Evolutionary conservation across 1,140 invertebrate genomes (phyloP).

Genomic region (Macrobrachium rosenbergii): DNA sequence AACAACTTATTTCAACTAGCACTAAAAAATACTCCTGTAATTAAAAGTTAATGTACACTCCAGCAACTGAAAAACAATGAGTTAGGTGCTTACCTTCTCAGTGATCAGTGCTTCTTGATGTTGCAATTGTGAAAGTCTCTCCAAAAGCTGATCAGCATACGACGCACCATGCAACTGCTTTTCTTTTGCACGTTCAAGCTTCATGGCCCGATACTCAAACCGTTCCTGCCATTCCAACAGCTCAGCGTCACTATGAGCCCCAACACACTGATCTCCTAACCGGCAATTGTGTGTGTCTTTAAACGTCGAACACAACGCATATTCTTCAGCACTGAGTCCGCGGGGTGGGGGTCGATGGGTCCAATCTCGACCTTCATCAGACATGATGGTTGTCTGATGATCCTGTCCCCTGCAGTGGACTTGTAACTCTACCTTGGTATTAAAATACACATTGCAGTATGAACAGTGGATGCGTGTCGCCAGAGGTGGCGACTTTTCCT

Average conservation of each 20-base stretch:
- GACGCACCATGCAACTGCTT: conserved; percentile 79
- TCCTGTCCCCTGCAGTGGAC: conserved; percentile 78
- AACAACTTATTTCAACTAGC: too few species aligned
- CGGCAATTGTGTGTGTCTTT: conserved; percentile 75
- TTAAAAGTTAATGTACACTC: too few species aligned
- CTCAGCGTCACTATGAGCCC: conserved; percentile 82
- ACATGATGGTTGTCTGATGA: conserved; percentile 80
- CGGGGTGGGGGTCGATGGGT: conserved; percentile 79
- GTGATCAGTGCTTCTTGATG: conserved; percentile 57
- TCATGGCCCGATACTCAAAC: conserved; percentile 76
- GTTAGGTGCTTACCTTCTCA: conserved; percentile 49
- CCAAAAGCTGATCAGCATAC: conserved; percentile 78
- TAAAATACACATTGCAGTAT: conserved; percentile 78
- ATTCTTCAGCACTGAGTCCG: conserved; percentile 71
- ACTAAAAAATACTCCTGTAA: too few species aligned
- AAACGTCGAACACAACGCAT: conserved; percentile 75
- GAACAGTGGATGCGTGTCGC: conserved; percentile 70
- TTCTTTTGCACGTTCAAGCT: conserved; percentile 70
- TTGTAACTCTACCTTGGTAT: conserved; percentile 75
- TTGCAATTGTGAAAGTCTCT: conserved; percentile 69
- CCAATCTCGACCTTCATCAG: conserved; percentile 80
- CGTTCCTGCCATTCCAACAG: conserved; percentile 82
- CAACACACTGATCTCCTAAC: conserved; percentile 81
- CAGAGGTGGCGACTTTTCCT: not conserved
- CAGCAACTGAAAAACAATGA: not conserved